phyloP scores from a whole-genome alignment of 2,888 invertebrate genomes.

The Ametastegia equiseti region DNA sequence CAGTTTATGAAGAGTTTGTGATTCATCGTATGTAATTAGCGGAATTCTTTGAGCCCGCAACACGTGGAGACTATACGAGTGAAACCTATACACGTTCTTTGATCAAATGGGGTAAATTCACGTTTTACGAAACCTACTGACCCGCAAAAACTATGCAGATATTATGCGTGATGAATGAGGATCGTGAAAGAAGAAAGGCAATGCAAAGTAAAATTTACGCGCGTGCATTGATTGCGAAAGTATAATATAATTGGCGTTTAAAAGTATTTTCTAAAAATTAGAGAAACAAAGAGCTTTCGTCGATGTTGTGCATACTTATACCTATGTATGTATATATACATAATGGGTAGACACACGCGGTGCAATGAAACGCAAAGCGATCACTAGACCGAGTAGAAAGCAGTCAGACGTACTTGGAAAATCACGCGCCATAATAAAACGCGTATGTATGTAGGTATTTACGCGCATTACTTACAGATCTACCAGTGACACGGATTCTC shows the following conservation, averaged over 20 bases:
- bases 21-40: neutral
- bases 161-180: neutral
- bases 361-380: conserved; percentile 28
- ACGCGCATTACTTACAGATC: neutral
- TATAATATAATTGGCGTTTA: neutral
- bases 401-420: conserved; percentile 15
- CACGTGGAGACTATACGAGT: neutral
- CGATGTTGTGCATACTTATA: neutral
- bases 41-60: neutral
- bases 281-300: neutral
- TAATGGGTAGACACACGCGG: neutral
- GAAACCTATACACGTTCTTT: neutral
- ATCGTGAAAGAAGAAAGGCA: conserved; percentile 2
- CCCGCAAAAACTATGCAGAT: neutral
- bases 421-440: conserved; percentile 3
- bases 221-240: neutral
- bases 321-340: neutral
- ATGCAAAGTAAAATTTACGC: neutral
- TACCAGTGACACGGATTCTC: conserved; percentile 16
- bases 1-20: neutral
- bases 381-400: conserved; percentile 28
- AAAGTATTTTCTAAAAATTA: neutral
- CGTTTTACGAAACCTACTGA: conserved; percentile 23
- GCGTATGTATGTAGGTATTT: neutral
- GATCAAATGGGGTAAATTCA: neutral